Evolutionary conservation across 2,113 vertebrate genomes (phyloP).

Genomic region (Pardalotus punctatus): DNA sequence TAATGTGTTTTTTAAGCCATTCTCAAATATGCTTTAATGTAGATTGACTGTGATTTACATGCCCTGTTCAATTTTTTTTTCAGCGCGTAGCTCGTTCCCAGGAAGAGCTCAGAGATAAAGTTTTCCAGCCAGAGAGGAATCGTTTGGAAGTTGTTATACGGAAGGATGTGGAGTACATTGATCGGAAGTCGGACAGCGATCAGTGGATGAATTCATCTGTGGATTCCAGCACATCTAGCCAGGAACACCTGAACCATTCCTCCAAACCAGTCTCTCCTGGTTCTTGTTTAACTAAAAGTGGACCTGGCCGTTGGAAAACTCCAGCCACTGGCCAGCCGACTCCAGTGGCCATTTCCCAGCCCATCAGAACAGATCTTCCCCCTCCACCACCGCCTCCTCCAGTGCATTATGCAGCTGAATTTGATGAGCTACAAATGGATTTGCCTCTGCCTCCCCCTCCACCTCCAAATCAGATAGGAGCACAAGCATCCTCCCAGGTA

Average conservation of each 20-base stretch:
- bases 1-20: neutral
- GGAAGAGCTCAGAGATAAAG: slow-evolving; percentile 82
- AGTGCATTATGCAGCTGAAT: slow-evolving; percentile 73
- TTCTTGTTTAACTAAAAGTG: slow-evolving; percentile 87
- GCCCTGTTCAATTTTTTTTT: neutral
- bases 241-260: slow-evolving; percentile 92
- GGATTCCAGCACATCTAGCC: slow-evolving; percentile 93
- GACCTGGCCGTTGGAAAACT: slow-evolving; percentile 96
- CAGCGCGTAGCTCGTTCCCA: slow-evolving; percentile 88
- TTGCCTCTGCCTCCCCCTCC: slow-evolving; percentile 77
- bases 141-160: slow-evolving; percentile 81
- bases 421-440: slow-evolving; percentile 76
- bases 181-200: slow-evolving; percentile 76
- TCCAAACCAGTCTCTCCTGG: slow-evolving; percentile 79
- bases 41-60: neutral
- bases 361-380: slow-evolving; percentile 87
- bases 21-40: neutral
- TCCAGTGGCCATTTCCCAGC: slow-evolving; percentile 72
- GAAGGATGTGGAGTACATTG: slow-evolving; percentile 72
- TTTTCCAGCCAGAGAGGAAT: slow-evolving; percentile 75
- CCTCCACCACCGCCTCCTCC: slow-evolving; percentile 90
- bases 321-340: slow-evolving; percentile 76
- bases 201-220: slow-evolving; percentile 88
- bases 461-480: slow-evolving; percentile 64
- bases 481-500: slow-evolving; percentile 56